Base-by-base conservation (phyloP, 2,113 vertebrate species). In the Bagarius yarrelli region DNA sequence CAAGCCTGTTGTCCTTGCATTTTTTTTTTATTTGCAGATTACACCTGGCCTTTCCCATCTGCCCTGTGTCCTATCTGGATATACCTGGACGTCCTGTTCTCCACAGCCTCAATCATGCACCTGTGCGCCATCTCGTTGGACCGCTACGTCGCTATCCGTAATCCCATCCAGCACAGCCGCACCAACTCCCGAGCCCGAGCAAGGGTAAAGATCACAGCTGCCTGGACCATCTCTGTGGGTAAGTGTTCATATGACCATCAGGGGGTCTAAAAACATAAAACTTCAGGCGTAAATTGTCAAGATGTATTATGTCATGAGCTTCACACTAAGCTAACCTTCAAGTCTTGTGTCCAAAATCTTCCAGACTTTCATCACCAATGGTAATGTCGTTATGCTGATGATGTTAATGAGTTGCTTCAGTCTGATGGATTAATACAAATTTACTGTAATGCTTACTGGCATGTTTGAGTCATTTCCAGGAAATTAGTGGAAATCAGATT, bases 101-200 rank as follows among this genome's bases (percentile, higher is more conserved):
- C 97, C 83, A 98, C 97, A 0, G 96, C 97, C 0, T 99, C 97
- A 89, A 99, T 99, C 87, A 98, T 98, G 97, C 97, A 99, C 83
- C 95, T 99, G 57, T 99, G 97, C 0, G 95, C 97, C 84, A 99
- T 99, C 89, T 99, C 97, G 0, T 90, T 99, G 92, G 97, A 99
- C 87, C 95, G 97, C 69, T 99, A 98, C 52, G 95, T 99, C 0
- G 97, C 95, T 88, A 99, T 99, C 86, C 92, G 95, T 3, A 96
- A 96, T 83, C 97, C 97, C 55, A 96, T 98, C 88, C 96, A 96
- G 80, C 97, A 99, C 87, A 98, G 96, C 86, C 94, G 95, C 80
- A 97, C 96, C 87, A 99, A 98, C 89, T 98, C 97, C n/a, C 94
- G 95, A 88, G 95, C 95, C 3, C 97, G 96, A 87, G 96, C 96